phyloP scores from a whole-genome alignment of 2,888 invertebrate genomes.

The Andrena bucephala region DNA sequence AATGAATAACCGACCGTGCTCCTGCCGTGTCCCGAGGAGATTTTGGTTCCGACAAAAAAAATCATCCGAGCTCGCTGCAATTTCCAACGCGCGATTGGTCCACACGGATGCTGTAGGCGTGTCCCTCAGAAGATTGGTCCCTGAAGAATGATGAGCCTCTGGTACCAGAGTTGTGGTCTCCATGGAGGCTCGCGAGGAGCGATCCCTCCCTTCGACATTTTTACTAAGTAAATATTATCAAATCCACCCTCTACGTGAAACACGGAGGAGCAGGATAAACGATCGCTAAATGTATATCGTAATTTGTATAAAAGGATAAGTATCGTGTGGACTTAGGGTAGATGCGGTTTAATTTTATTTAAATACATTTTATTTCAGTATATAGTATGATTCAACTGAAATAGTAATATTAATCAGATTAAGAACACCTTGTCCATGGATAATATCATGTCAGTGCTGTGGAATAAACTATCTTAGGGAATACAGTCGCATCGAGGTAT shows the following conservation, averaged over 20 bases:
- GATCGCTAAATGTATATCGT: neutral
- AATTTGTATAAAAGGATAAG: neutral
- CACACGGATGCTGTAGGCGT: constrained; percentile 75
- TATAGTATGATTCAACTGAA: no score
- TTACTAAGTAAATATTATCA: constrained; percentile 27
- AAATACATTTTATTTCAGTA: no score
- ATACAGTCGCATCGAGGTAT: no score
- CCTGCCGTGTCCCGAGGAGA: constrained; percentile 64
- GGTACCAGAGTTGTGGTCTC: constrained; percentile 66
- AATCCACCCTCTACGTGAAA: constrained; percentile 1
- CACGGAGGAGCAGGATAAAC: neutral
- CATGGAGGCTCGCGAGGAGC: constrained; percentile 12
- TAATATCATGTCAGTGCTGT: no score
- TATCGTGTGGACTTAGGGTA: neutral
- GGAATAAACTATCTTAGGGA: no score
- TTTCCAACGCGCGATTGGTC: constrained; percentile 75
- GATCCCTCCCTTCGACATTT: neutral
- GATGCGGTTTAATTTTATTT: neutral
- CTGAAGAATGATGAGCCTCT: constrained; percentile 70
- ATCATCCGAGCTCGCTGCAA: constrained; percentile 59
- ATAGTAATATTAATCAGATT: no score
- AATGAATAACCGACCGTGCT: constrained; percentile 55
- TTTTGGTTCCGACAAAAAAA: constrained; percentile 68
- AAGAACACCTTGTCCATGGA: no score
- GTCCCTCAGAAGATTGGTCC: constrained; percentile 73